Base-by-base conservation (phyloP, 2,888 invertebrate species). In the Craniophora ligustri region DNA sequence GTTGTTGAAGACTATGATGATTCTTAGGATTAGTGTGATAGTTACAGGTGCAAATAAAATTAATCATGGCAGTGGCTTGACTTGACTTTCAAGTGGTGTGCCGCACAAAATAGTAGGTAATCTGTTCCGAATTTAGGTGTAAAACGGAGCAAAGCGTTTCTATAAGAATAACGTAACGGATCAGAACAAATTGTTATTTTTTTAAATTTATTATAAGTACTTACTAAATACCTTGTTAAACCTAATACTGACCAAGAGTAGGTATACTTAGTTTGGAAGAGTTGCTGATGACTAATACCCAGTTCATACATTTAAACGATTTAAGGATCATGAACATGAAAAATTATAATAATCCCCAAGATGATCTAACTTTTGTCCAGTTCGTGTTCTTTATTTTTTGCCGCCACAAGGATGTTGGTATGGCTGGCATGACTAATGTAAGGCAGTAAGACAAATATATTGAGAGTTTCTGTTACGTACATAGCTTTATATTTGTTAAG, bases 301-400 rank as follows among this genome's bases (percentile, higher is more conserved):
- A 11, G n/a, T n/a, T n/a, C n/a, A 32, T 11, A 34, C 10, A 23
- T 23, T 47, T 42, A 10, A 11, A 21, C 35, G 39, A 55, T 44
- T 5, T 35, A 19, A 51, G 26, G 32, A 45, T 34, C 47, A 53
- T 48, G 32, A 48, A 31, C 41, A 34, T 48, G 32, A 56, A 40
- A 56, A 18, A 15, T 26, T 16, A 48, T 32, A 31, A 53, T 40
- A 38, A 48, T 45, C 15, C 28, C 26, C 38, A 7, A 53, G 51
- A 56, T 66, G 62, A 68, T 50, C 56, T 65, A 65, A 59, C 50
- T 60, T 48, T 67, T 54, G 59, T 57, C 49, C 58, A 40, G 48
- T 58, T 53, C 56, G 40, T 62, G 61, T 56, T 62, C 14, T 55
- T 42, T 34, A 49, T 61, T 72, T 68, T 72, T 66, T 72, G 55